These are phyloP conservation scores for Columbina picui DNA, from an alignment of 2,113 vertebrate species.

Conservation along the genomic window DNA sequence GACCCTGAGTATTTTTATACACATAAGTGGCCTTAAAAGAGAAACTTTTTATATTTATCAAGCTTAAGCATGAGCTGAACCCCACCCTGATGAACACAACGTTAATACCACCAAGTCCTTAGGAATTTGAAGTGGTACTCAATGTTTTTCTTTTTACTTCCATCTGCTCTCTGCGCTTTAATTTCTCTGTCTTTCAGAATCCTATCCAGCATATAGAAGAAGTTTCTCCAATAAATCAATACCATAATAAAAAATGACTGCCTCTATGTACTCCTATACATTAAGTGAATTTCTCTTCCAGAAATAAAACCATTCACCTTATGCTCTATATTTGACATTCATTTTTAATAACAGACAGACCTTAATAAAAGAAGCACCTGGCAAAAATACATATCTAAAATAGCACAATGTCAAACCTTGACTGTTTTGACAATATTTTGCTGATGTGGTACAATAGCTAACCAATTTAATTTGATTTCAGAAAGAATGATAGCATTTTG, in stretches of 20 bases:
- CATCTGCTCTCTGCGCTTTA: not conserved
- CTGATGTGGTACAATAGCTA: not conserved
- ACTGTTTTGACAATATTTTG: not conserved
- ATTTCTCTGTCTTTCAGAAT: not conserved
- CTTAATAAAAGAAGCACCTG: not conserved
- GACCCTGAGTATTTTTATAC: not conserved
- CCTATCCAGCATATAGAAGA: not conserved
- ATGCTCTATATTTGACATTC: not conserved
- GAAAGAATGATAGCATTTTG: not conserved
- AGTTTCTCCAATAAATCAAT: slow-evolving; percentile 29
- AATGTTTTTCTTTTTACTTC: not conserved
- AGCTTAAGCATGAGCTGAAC: not conserved
- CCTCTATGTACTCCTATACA: not conserved
- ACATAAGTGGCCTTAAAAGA: not conserved
- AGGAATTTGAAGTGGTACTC: not conserved
- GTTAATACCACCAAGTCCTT: not conserved
- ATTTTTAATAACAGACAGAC: slow-evolving; percentile 2
- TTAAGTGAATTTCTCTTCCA: not conserved
- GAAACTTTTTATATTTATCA: not conserved
- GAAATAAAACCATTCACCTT: not conserved
- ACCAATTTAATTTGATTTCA: not conserved
- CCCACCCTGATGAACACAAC: not conserved
- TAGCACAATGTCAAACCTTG: not conserved
- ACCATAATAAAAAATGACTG: not conserved
- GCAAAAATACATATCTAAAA: not conserved